A percentile compares a stretch with the other conserved stretches of the same genome.
phyloP scores from a whole-genome alignment of 1,140 invertebrate genomes.

The Scaptomyza pallida region DNA sequence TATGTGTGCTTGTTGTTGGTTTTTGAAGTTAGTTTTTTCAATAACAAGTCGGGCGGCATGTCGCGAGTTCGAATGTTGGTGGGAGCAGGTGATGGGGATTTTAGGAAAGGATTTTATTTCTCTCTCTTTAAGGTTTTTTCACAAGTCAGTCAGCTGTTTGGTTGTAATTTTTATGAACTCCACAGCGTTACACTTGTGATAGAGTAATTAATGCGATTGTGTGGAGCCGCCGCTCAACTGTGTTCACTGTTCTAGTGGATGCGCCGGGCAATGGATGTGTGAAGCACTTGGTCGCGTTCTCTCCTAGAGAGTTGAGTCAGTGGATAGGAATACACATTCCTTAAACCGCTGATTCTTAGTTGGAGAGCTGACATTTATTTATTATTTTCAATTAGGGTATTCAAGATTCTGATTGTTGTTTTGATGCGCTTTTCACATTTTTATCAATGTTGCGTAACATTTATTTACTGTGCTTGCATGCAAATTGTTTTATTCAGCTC shows the following conservation, averaged over 20 bases:
- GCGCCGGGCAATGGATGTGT: slow-evolving; percentile 61
- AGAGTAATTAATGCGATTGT: slow-evolving; percentile 71
- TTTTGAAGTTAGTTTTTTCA: neutral
- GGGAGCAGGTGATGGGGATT: too few species aligned
- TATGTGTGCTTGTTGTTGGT: neutral
- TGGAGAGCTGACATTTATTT: slow-evolving; percentile 73
- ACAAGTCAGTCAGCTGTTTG: slow-evolving; percentile 82
- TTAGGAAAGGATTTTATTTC: neutral
- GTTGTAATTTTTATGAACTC: slow-evolving; percentile 57
- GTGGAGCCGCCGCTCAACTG: slow-evolving; percentile 62
- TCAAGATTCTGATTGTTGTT: neutral
- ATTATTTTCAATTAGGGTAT: neutral
- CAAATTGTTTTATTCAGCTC: slow-evolving; percentile 9
- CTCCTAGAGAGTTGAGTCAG: slow-evolving; percentile 81
- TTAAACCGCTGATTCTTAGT: slow-evolving; percentile 68
- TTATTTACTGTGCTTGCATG: neutral
- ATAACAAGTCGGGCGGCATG: slow-evolving; percentile 10
- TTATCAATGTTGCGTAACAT: slow-evolving; percentile 26
- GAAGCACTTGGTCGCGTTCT: slow-evolving; percentile 59
- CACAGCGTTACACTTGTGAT: slow-evolving; percentile 83
- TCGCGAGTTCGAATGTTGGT: slow-evolving; percentile 40
- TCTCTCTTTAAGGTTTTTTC: slow-evolving; percentile 30
- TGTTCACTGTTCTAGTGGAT: slow-evolving; percentile 78
- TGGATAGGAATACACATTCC: slow-evolving; percentile 5
- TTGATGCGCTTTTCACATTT: neutral